Evolutionary conservation across 2,113 vertebrate genomes (phyloP).

Genomic region (Tor tambroides): DNA sequence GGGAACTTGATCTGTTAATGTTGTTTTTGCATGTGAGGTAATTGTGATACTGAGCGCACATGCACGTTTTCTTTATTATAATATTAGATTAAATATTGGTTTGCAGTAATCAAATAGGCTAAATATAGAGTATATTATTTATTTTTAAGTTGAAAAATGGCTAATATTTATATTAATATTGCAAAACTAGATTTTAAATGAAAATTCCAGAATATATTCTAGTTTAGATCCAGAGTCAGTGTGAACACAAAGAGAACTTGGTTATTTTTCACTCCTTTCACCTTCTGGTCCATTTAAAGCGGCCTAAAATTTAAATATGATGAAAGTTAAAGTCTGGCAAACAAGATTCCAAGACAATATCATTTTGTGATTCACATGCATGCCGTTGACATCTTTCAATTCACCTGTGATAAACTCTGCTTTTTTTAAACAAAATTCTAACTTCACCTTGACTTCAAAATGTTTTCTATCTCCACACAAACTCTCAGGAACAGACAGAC

Average conservation of each 20-base stretch:
- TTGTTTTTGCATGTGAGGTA: neutral
- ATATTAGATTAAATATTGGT: neutral
- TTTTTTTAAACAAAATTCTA: neutral
- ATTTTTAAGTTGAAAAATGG: neutral
- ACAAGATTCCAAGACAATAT: neutral
- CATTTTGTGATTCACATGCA: neutral
- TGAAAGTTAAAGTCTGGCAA: neutral
- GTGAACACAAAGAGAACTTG: neutral
- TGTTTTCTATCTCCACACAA: neutral
- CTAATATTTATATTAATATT: neutral
- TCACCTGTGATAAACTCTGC: neutral
- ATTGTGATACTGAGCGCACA: neutral
- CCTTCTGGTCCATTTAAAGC: neutral
- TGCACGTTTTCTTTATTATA: neutral
- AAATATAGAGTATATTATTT: neutral
- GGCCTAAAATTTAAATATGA: neutral
- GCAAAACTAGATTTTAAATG: neutral
- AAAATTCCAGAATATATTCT: neutral
- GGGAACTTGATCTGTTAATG: neutral
- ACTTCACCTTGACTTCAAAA: too few relatives aligned
- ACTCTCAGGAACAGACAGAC: neutral
- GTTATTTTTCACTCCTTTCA: neutral
- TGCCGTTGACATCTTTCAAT: neutral
- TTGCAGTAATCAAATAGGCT: neutral
- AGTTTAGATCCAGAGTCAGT: too few relatives aligned